Conservation (phyloP, 2,113 vertebrate genomes). For the Rutilus rutilus region DNA sequence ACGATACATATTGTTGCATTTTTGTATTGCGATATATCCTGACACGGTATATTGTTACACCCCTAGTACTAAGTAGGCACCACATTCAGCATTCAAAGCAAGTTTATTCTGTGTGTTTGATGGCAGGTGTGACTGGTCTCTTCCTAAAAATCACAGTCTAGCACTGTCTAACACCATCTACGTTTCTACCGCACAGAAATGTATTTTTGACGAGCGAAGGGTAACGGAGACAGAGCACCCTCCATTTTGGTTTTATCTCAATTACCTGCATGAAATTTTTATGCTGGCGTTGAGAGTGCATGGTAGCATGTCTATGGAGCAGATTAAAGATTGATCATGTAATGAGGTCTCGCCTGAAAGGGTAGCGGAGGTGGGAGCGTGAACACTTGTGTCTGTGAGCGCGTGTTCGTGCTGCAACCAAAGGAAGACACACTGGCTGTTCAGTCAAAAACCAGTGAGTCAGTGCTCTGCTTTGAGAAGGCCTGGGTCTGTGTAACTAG, state of each 20-base stretch:
- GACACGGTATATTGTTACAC: too few relatives aligned
- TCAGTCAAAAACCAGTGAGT: not conserved
- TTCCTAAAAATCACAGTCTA: conserved; percentile 54
- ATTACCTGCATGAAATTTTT: conserved; percentile 74
- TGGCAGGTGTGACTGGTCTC: not conserved
- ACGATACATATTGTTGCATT: too few relatives aligned
- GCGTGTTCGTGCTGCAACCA: not conserved
- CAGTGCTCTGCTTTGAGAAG: not conserved
- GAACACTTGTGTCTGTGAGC: not conserved
- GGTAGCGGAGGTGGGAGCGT: not conserved
- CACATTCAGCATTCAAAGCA: not conserved
- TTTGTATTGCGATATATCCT: too few relatives aligned
- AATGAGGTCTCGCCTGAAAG: conserved; percentile 57
- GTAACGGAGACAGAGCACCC: conserved; percentile 43
- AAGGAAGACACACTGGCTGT: not conserved
- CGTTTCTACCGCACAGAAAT: conserved; percentile 30
- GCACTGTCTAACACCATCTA: conserved; percentile 61
- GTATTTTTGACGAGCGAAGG: conserved; percentile 38
- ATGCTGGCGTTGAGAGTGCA: conserved; percentile 59
- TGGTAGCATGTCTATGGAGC: conserved; percentile 56
- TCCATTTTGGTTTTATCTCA: conserved; percentile 72
- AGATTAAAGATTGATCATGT: conserved; percentile 73
- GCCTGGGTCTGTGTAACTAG: too few relatives aligned
- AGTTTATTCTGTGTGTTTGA: not conserved
- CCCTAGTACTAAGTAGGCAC: not conserved